These are phyloP conservation scores for Rhinolophus sinicus DNA, from an alignment of 2,113 vertebrate species.

Conservation along the genomic window DNA sequence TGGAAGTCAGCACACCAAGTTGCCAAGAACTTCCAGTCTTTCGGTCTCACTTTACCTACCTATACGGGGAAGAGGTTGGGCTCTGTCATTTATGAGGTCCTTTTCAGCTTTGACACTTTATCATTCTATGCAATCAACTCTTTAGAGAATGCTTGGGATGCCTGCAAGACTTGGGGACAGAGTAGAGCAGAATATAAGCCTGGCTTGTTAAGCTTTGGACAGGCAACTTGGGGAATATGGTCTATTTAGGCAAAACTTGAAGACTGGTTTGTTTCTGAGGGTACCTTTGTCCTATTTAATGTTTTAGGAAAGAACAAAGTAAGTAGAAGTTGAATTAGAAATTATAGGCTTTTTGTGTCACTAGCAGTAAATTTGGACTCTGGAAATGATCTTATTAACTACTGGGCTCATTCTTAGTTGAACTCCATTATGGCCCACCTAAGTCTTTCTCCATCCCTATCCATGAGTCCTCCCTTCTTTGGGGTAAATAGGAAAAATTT, in stretches of 20 bases:
- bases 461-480: neutral
- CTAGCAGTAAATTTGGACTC: neutral
- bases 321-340: neutral
- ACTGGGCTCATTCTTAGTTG: constrained; percentile 13
- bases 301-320: neutral
- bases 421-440: neutral
- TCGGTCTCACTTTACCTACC: neutral
- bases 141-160: neutral
- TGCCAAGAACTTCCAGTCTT: neutral
- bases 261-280: neutral
- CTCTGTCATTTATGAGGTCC: neutral
- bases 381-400: neutral
- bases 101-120: neutral
- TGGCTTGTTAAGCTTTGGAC: neutral
- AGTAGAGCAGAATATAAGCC: neutral
- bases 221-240: neutral
- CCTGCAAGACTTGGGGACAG: neutral
- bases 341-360: neutral
- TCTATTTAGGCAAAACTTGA: neutral
- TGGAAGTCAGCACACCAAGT: neutral
- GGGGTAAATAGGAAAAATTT: neutral
- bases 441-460: neutral
- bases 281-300: constrained; percentile 32
- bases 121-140: neutral
- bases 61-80: neutral